phyloP scores from a whole-genome alignment of 2,113 vertebrate genomes.

The Eurypyga helias region DNA sequence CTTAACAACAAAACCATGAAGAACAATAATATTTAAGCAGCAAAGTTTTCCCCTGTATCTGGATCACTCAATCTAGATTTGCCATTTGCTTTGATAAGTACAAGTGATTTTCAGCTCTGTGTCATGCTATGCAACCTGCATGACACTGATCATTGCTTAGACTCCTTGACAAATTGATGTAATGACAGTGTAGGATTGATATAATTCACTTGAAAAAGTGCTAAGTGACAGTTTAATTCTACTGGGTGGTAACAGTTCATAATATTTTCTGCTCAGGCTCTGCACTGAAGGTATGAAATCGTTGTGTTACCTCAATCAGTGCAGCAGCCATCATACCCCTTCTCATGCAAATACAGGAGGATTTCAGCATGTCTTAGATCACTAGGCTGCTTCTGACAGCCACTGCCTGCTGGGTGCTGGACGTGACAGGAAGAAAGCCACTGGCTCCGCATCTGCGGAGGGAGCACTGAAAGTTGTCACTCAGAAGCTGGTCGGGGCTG shows the following conservation, averaged over 20 bases:
- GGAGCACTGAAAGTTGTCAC: fast-evolving
- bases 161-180: neutral
- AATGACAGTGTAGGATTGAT: neutral
- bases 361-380: neutral
- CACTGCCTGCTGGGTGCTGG: neutral
- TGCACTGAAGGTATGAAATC: neutral
- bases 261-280: constrained; percentile 5
- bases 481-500: neutral
- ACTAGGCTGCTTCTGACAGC: neutral
- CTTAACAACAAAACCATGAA: neutral
- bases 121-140: neutral
- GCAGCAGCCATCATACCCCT: neutral
- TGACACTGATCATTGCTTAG: neutral
- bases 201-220: neutral
- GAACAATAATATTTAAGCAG: neutral
- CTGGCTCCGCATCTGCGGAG: neutral
- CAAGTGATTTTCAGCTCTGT: neutral
- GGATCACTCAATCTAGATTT: neutral
- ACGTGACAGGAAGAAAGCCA: neutral
- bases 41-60: neutral
- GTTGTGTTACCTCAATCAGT: neutral
- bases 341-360: neutral
- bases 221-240: constrained; percentile 9
- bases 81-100: neutral
- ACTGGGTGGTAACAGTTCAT: neutral